Conservation (phyloP, 1,140 invertebrate genomes). For the Pararge aegeria region DNA sequence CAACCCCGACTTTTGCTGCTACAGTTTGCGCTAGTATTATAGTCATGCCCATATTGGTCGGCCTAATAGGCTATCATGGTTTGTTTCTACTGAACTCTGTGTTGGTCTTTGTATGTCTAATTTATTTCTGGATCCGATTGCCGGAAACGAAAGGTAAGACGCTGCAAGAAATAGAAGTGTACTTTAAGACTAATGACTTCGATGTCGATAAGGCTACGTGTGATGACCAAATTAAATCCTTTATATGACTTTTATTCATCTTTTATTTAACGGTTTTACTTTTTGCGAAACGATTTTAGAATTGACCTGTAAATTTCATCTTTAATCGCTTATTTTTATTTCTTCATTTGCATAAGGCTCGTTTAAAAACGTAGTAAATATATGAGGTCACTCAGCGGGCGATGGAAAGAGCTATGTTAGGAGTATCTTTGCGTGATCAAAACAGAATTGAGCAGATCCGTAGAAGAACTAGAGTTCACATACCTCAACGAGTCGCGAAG, state of each 20-base stretch:
- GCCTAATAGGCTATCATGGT: not conserved
- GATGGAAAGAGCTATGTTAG: no score
- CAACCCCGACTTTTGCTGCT: not conserved
- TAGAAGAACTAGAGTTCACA: no score
- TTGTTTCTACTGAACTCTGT: not conserved
- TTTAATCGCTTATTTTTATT: no score
- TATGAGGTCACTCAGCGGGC: no score
- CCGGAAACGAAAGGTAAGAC: constrained; percentile 5
- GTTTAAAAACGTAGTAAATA: no score
- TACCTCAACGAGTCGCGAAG: no score
- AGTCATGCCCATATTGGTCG: not conserved
- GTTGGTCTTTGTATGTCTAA: not conserved
- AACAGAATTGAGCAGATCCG: no score
- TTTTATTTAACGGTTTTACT: no score
- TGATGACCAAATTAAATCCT: not conserved
- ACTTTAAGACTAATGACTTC: constrained; percentile 6
- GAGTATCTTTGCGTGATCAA: no score
- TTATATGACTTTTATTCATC: not conserved
- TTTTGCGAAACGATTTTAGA: no score
- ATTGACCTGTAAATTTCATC: no score
- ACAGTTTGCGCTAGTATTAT: not conserved
- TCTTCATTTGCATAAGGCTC: no score
- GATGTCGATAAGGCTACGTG: not conserved
- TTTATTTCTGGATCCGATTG: constrained; percentile 6
- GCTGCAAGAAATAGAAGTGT: constrained; percentile 9